Conservation (phyloP, 1,140 invertebrate genomes). For the Drosophila hydei region DNA sequence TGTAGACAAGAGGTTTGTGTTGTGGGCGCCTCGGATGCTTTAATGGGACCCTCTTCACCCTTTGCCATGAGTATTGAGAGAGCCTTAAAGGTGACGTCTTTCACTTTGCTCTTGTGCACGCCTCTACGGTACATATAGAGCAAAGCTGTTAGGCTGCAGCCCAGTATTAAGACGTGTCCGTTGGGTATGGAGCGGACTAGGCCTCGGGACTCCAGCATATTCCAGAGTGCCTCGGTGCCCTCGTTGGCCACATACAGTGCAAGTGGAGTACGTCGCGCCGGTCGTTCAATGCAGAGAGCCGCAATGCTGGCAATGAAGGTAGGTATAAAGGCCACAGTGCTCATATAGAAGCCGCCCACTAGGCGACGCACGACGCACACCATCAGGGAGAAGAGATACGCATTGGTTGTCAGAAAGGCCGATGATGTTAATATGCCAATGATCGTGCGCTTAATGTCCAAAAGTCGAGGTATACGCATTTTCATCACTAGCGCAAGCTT, state of each 20-base stretch:
- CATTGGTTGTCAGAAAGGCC: slow-evolving; percentile 90
- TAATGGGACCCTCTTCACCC: slow-evolving; percentile 85
- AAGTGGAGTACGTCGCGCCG: slow-evolving; percentile 88
- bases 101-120: slow-evolving; percentile 70
- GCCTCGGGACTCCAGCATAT: slow-evolving; percentile 88
- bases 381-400: slow-evolving; percentile 87
- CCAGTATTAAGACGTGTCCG: slow-evolving; percentile 88
- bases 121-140: slow-evolving; percentile 86
- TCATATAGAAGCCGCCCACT: slow-evolving; percentile 88
- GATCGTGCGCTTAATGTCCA: slow-evolving; percentile 87
- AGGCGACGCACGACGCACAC: slow-evolving; percentile 87
- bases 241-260: slow-evolving; percentile 92
- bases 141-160: slow-evolving; percentile 85
- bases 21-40: slow-evolving; percentile 18
- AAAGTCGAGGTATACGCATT: slow-evolving; percentile 86
- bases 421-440: slow-evolving; percentile 89
- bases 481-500: slow-evolving; percentile 89
- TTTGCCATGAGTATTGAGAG: slow-evolving; percentile 87
- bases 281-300: slow-evolving; percentile 89
- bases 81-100: slow-evolving; percentile 87
- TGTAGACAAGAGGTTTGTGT: slow-evolving; percentile 14
- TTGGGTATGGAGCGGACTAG: slow-evolving; percentile 86
- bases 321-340: slow-evolving; percentile 88
- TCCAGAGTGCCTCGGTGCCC: slow-evolving; percentile 90
- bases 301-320: slow-evolving; percentile 88